Base-by-base conservation (phyloP, 2,888 invertebrate species). In the Heteromurus nitidus region DNA sequence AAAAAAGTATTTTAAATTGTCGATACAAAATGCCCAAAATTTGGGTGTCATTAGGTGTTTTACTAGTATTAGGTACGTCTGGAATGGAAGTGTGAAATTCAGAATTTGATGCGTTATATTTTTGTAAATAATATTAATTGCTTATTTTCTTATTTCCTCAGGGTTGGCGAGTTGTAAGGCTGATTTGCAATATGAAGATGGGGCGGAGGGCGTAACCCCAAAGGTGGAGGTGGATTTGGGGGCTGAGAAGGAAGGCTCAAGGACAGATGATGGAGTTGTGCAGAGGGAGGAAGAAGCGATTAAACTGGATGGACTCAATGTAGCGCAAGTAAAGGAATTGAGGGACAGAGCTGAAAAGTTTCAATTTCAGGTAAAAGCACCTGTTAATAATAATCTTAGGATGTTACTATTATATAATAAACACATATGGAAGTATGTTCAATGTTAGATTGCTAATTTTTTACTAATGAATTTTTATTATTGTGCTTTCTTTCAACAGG, bases 221-320 rank as follows among this genome's bases (percentile, higher is more conserved):
- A 93, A 92, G 3, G 92, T 94, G 72, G 95, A 96, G 67, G 91
- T 92, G 36, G 95, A 97, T 89, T 90, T 96, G 75, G 97, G 97
- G 16, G 92, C 95, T 62, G 95, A 94, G 84, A 92, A 95, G 85
- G 96, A 97, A 90, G 96, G 92, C 81, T 97, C 96, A 9, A 93
- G 95, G 89, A 98, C 98, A 89, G 98, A 99, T 91, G 95, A 96
- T 89, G 96, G 98, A 90, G 94, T 93, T 3, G 93, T 97, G 50
- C 90, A 94, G 88, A 93, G 98, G 87, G 98, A 99, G 90, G 98
- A 96, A 89, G 98, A 99, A 91, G 96, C 98, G 0, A 98, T 99
- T 87, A 95, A 96, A 88, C 91, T 98, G 73, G 99, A 99, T 91
- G 96, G 96, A 2, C 91, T 99, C 80, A 98, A 95, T 91, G 96